A percentile compares a stretch with the other conserved stretches of the same genome.
phyloP scores from a whole-genome alignment of 1,140 invertebrate species.

The Bombus confusus region DNA sequence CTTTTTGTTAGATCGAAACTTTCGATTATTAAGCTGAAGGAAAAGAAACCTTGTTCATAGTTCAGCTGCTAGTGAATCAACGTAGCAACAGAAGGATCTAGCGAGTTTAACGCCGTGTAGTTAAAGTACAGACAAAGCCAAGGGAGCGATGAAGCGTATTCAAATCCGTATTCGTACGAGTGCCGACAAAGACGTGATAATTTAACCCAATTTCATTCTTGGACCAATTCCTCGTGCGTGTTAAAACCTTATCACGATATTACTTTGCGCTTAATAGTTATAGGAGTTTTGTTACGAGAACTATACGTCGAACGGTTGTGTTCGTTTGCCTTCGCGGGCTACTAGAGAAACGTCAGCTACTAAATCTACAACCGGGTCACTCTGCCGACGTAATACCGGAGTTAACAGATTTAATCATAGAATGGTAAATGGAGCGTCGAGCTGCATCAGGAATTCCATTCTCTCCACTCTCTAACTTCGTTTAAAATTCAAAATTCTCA shows the following conservation, averaged over 20 bases:
- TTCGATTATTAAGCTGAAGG: background rate
- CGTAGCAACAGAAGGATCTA: background rate
- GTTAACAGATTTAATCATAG: conserved; percentile 55
- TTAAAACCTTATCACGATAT: background rate
- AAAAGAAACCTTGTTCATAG: background rate
- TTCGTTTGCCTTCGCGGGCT: background rate
- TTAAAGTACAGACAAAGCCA: too few relatives aligned
- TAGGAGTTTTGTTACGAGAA: background rate
- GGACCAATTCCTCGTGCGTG: background rate
- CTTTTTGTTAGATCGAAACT: background rate
- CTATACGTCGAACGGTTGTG: conserved; percentile 4
- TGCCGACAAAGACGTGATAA: too few relatives aligned
- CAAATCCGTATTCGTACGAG: too few relatives aligned
- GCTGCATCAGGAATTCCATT: conserved; percentile 37
- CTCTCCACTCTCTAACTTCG: conserved; percentile 11
- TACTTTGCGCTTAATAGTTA: background rate
- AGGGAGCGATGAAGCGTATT: too few relatives aligned
- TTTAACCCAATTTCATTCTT: background rate
- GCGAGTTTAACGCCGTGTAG: too few relatives aligned
- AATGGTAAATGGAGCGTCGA: conserved; percentile 53
- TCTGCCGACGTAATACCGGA: conserved; percentile 37
- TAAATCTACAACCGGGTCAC: conserved; percentile 51
- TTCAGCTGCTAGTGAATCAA: too few relatives aligned
- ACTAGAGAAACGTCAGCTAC: conserved; percentile 15
- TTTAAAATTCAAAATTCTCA: background rate